Percentiles rank a stretch among this genome's conserved stretches.
phyloP scores from a whole-genome alignment of 2,888 invertebrate genomes.

The Diaphora mendica region DNA sequence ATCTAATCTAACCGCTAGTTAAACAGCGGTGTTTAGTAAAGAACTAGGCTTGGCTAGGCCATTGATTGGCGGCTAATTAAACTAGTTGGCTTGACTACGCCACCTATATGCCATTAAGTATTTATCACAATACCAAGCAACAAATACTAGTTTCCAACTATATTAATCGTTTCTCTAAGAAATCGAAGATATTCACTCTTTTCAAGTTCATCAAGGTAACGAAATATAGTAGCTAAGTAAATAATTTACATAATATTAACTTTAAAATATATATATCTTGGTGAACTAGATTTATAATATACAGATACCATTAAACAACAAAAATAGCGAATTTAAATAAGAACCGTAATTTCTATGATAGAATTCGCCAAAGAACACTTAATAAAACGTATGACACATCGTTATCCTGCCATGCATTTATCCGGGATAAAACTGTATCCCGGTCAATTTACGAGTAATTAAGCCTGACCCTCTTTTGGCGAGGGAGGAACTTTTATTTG shows the following conservation, averaged over 20 bases:
- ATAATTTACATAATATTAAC: neutral
- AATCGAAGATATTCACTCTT: neutral
- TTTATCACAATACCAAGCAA: neutral
- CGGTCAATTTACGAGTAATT: constrained; percentile 86
- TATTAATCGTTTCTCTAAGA: neutral
- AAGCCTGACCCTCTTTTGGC: constrained; percentile 83
- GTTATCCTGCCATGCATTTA: constrained; percentile 73
- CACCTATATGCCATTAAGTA: too few relatives aligned
- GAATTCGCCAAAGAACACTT: constrained; percentile 38
- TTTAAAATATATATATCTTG: neutral
- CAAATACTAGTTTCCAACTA: neutral
- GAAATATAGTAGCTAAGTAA: neutral
- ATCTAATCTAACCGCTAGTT: too few relatives aligned
- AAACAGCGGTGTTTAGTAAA: too few relatives aligned
- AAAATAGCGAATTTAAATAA: neutral
- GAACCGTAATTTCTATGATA: constrained; percentile 10
- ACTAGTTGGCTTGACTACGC: too few relatives aligned
- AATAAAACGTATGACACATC: constrained; percentile 68
- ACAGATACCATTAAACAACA: neutral
- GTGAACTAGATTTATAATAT: neutral
- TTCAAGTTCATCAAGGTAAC: neutral
- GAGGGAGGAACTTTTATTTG: constrained; percentile 83
- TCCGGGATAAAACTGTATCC: constrained; percentile 78
- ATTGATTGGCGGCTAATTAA: too few relatives aligned
- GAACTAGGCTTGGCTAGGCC: too few relatives aligned